Percentiles rank a stretch among this genome's conserved stretches.
phyloP scores from a whole-genome alignment of 2,797 vertebrate genomes.

The Anabas testudineus region DNA sequence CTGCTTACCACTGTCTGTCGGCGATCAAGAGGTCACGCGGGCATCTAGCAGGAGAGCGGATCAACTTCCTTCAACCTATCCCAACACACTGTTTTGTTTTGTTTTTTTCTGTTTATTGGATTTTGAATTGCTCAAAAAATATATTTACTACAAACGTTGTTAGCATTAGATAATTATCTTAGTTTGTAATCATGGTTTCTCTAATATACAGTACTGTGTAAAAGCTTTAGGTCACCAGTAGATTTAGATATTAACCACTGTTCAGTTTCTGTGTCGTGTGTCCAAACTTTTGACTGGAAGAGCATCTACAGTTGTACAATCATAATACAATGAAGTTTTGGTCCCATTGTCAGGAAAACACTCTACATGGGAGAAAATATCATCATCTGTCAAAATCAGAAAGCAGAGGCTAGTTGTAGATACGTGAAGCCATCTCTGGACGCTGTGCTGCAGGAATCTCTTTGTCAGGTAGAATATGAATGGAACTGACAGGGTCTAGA shows the following conservation, averaged over 20 bases:
- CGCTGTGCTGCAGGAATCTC: conserved; percentile 55
- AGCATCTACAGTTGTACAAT: not conserved
- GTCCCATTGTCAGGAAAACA: not conserved
- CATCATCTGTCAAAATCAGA: conserved; percentile 43
- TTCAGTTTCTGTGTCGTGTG: too few relatives aligned
- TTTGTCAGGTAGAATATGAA: conserved; percentile 76
- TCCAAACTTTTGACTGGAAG: too few relatives aligned
- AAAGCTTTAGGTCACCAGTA: too few relatives aligned
- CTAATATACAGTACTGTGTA: too few relatives aligned
- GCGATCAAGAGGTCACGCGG: conserved; percentile 88
- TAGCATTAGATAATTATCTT: not conserved
- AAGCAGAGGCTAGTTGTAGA: conserved; percentile 38
- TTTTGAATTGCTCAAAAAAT: too few relatives aligned
- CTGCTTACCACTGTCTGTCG: conserved; percentile 88
- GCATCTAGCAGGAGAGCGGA: conserved; percentile 74
- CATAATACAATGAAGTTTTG: conserved; percentile 2
- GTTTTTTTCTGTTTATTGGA: conserved; percentile 6
- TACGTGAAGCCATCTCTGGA: conserved; percentile 61
- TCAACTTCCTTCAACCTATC: conserved; percentile 66
- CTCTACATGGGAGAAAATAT: conserved; percentile 3
- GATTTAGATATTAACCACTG: too few relatives aligned
- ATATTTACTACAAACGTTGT: not conserved
- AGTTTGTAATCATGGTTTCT: too few relatives aligned
- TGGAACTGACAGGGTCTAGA: conserved; percentile 71
- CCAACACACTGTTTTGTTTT: conserved; percentile 44